Percentiles rank a stretch among this genome's conserved stretches.
These are phyloP conservation scores for Chironex yamaguchii DNA, from an alignment of 30 jellyfish, hydroid and myxozoan species.

Conservation along the genomic window DNA sequence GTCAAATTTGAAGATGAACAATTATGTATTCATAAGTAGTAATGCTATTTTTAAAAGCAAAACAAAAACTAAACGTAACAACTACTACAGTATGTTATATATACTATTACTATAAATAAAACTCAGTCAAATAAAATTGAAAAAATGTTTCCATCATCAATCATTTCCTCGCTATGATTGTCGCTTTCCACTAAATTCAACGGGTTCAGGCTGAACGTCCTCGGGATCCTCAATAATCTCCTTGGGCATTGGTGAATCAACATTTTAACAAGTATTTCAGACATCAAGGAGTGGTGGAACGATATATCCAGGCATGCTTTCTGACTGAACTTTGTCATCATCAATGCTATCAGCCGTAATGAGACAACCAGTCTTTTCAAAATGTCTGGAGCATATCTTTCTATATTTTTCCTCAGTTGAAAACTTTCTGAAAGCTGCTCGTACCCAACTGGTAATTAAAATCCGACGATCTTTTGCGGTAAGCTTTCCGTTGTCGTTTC, in stretches of 20 bases:
- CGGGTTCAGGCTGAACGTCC: background rate
- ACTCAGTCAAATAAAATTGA: background rate
- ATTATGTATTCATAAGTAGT: no score
- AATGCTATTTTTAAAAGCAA: background rate
- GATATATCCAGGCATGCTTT: background rate
- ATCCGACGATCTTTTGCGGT: background rate
- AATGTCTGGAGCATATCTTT: no score
- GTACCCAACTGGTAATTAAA: background rate
- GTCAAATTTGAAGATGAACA: no score
- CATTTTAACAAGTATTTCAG: no score
- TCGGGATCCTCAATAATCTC: background rate
- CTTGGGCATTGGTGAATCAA: background rate
- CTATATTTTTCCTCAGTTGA: no score
- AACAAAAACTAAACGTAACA: background rate
- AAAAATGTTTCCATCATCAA: no score
- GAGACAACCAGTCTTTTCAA: background rate
- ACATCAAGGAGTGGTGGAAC: background rate
- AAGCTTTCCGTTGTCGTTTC: background rate
- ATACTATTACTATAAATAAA: background rate
- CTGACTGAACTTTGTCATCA: background rate
- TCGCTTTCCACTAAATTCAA: no score
- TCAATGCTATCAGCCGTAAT: background rate
- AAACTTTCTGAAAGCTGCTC: no score
- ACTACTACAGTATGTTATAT: background rate
- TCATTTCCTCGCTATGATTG: no score